phyloP scores from a whole-genome alignment of 2,797 vertebrate genomes.

The Fundulus diaphanus region DNA sequence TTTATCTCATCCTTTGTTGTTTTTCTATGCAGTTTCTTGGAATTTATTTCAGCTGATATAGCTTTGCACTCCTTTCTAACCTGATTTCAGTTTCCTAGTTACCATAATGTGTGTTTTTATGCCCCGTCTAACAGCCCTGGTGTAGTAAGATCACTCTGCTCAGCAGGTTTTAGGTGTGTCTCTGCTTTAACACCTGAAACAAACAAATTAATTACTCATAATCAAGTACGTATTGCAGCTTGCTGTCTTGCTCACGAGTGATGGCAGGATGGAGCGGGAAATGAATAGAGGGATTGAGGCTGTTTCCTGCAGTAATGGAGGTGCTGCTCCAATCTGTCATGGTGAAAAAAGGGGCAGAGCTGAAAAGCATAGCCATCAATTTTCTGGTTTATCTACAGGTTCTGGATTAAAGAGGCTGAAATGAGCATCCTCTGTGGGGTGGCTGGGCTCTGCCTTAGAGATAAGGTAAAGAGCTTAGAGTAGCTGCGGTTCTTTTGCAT shows the following conservation, averaged over 20 bases:
- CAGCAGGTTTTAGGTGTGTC: background rate
- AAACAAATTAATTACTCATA: background rate
- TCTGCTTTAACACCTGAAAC: background rate
- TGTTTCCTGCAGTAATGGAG: background rate
- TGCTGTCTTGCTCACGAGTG: background rate
- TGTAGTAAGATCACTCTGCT: background rate
- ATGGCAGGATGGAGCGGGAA: background rate
- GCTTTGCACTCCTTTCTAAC: background rate
- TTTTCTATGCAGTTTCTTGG: background rate
- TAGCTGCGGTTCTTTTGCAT: background rate
- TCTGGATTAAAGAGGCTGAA: background rate
- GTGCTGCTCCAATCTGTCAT: constrained; percentile 1
- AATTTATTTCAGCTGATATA: background rate
- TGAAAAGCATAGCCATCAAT: background rate
- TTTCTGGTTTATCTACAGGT: background rate
- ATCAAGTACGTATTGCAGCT: background rate
- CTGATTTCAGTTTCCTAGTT: background rate
- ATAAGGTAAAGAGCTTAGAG: background rate
- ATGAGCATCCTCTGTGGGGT: background rate
- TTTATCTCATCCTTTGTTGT: background rate
- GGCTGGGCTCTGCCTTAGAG: background rate
- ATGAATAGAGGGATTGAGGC: background rate
- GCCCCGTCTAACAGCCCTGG: background rate
- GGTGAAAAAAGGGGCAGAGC: background rate
- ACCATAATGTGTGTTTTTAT: background rate